Percentiles rank a stretch among this genome's conserved stretches.
Conservation (phyloP, 2,113 vertebrate genomes). For the Bolborhynchus lineola region DNA sequence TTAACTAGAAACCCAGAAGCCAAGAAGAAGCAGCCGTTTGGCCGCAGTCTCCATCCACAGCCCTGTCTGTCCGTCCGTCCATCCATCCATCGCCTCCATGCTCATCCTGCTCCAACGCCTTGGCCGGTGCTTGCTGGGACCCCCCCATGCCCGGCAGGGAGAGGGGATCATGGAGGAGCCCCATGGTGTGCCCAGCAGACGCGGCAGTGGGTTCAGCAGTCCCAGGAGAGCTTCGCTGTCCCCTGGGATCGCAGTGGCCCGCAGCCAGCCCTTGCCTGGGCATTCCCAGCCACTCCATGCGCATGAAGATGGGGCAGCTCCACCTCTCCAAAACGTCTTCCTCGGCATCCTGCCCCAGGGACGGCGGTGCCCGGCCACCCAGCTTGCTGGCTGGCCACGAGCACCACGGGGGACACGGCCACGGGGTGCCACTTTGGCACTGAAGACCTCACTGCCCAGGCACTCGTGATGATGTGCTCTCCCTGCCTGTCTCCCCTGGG, state of each 20-base stretch:
- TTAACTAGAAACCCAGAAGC: slow-evolving; percentile 67
- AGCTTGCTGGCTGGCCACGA: background rate
- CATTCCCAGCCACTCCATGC: rapidly evolving
- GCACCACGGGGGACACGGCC: background rate
- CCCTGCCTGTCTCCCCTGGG: background rate
- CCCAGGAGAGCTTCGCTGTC: background rate
- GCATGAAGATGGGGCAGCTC: background rate
- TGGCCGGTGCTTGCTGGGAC: background rate
- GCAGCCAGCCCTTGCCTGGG: rapidly evolving
- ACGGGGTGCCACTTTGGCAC: background rate
- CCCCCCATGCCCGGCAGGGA: background rate
- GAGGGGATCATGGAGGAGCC: background rate
- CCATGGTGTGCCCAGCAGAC: rapidly evolving
- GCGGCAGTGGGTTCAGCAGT: background rate
- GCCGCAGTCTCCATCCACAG: slow-evolving; percentile 56
- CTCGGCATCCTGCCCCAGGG: background rate
- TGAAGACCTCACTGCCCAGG: rapidly evolving
- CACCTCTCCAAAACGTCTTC: background rate
- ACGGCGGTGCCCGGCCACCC: background rate
- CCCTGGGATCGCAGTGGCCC: background rate
- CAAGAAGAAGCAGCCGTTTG: slow-evolving; percentile 51
- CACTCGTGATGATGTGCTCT: rapidly evolving
- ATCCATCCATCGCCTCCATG: background rate
- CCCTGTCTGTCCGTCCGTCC: slow-evolving; percentile 12
- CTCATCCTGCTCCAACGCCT: slow-evolving; percentile 41